Conservation (phyloP, 2,888 invertebrate species). For the Alsophila aescularia region DNA sequence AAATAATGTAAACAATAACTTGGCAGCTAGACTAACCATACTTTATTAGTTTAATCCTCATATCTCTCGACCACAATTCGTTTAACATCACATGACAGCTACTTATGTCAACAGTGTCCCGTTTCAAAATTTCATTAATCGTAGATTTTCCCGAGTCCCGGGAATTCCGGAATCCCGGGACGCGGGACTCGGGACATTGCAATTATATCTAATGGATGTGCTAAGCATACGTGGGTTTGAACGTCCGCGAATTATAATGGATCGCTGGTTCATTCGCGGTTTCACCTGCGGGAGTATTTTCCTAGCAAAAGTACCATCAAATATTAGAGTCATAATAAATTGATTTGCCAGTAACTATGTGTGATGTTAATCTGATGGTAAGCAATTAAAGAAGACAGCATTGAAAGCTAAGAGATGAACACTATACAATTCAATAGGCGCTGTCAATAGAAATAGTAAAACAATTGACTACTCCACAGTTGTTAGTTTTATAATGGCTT, state of each 20-base stretch:
- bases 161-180: conserved; percentile 25
- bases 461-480: not conserved
- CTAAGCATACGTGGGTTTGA: conserved; percentile 45
- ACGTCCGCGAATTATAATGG: conserved; percentile 40
- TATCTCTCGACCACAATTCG: not conserved
- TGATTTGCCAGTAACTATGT: too few species aligned
- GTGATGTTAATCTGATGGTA: too few species aligned
- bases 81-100: conserved; percentile 26
- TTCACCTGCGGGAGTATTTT: not conserved
- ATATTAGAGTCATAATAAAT: too few species aligned
- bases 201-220: conserved; percentile 52
- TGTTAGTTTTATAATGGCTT: not conserved
- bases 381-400: too few species aligned
- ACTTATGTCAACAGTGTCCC: conserved; percentile 44
- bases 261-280: conserved; percentile 43
- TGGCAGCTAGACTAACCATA: not conserved
- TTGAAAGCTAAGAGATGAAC: too few species aligned
- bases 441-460: not conserved
- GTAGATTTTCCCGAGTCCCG: not conserved
- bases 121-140: conserved; percentile 45
- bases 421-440: too few species aligned
- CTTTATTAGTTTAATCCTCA: not conserved
- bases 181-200: conserved; percentile 19
- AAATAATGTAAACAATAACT: not conserved
- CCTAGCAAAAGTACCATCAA: too few species aligned